Conservation (phyloP, 2,888 invertebrate genomes). For the Temnothorax ravouxi region DNA sequence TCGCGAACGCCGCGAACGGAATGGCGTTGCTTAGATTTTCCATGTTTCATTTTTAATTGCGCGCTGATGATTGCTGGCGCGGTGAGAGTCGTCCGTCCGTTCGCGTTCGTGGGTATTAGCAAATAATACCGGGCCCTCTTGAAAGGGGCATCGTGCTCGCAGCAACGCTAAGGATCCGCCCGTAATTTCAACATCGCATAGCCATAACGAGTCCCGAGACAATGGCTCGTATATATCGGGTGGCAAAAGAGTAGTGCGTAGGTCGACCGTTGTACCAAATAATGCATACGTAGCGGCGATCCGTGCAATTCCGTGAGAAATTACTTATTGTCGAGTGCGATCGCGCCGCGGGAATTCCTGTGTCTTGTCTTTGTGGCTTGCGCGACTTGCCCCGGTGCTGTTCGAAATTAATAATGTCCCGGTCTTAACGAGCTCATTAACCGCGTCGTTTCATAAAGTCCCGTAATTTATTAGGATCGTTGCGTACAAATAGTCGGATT, state of each 20-base stretch:
- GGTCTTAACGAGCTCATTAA: slow-evolving; percentile 75
- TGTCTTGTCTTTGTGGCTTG: slow-evolving; percentile 64
- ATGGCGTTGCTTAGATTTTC: slow-evolving; percentile 23
- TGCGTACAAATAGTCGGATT: not conserved
- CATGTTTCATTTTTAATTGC: slow-evolving; percentile 34
- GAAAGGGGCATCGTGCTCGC: slow-evolving; percentile 68
- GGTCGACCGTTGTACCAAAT: slow-evolving; percentile 68
- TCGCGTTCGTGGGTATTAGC: slow-evolving; percentile 37
- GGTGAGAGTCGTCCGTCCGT: slow-evolving; percentile 21
- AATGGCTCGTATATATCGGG: slow-evolving; percentile 81
- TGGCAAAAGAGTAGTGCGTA: slow-evolving; percentile 80
- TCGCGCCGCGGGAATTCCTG: slow-evolving; percentile 68
- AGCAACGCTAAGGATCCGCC: slow-evolving; percentile 69
- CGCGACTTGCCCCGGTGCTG: slow-evolving; percentile 64
- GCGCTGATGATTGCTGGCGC: slow-evolving; percentile 2
- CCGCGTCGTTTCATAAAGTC: slow-evolving; percentile 65
- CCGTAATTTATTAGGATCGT: not conserved
- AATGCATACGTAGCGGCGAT: slow-evolving; percentile 58
- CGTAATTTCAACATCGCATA: slow-evolving; percentile 77
- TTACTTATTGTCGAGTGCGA: slow-evolving; percentile 53
- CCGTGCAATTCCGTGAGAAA: slow-evolving; percentile 56
- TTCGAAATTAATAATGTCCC: slow-evolving; percentile 71
- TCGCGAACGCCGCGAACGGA: not conserved
- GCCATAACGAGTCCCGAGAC: slow-evolving; percentile 79
- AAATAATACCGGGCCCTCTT: slow-evolving; percentile 52